Base-by-base conservation (phyloP, 2,797 vertebrate genomes). In the Euthynnus affinis region DNA sequence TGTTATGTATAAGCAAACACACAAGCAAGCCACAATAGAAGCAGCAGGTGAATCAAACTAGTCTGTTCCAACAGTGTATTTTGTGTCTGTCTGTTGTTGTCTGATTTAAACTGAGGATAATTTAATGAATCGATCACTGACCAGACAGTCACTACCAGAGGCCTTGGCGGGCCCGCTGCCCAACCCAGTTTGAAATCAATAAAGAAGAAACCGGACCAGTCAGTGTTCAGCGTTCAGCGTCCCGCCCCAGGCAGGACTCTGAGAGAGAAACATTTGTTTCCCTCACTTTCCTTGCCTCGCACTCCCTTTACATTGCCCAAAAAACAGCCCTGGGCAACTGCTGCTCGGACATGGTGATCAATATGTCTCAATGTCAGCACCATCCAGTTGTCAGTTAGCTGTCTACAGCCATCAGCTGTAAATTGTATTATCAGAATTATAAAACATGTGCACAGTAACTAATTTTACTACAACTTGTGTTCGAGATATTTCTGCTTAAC, bases 281-380 rank as follows among this genome's bases (percentile, higher is more conserved):
- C 46, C 80, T 84, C 71, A 66, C 71, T 80, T 88, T 79, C 73
- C 74, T 80, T 76, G 69, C 72, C 49, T 74, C 78, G 48, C 22
- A 62, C 64, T 86, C 71, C 37, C 59, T 76, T 69, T 58, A 65
- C 80, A 57, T 22, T 42, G 25, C 52, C 57, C 22, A 64, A 71
- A 42, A 14, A 76, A 82, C 53, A 70, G 87, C 91, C 82, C 12
- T 0, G 25, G 87, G 90, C 88, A 51, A 42, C 71, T 23, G 37
- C 61, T 74, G 57, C 64, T 74, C 80, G 80, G 87, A 74, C 88
- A 66, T 15, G 53, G 53, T 42, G 81, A 87, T 94, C 92, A 83
- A 93, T 94, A 85, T 80, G 89, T 93, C 89, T 92, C 90, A 82
- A 87, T 92, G 90, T 91, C 92, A 91, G 82, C 85, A 91, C 74